Percentiles rank a stretch among this genome's conserved stretches.
Evolutionary conservation across 2,888 invertebrate genomes (phyloP).

Genomic region (Pilophorus perplexus): DNA sequence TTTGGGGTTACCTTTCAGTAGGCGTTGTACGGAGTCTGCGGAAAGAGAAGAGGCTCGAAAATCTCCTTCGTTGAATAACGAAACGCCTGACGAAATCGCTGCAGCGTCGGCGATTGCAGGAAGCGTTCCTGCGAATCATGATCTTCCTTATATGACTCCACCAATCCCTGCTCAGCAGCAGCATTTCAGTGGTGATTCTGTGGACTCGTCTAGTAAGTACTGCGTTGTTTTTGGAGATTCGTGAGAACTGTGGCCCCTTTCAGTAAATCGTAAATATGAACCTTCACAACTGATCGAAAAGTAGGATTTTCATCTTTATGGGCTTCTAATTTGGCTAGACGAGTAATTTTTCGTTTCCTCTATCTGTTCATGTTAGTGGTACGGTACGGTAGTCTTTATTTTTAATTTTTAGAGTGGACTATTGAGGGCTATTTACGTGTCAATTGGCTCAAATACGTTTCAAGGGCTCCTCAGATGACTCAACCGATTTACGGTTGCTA

Average conservation of each 20-base stretch:
- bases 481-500: neutral
- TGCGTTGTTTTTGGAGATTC: too few relatives aligned
- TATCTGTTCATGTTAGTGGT: too few relatives aligned
- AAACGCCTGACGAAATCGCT: constrained; percentile 58
- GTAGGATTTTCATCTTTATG: too few relatives aligned
- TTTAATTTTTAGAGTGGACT: too few relatives aligned
- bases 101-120: constrained; percentile 86
- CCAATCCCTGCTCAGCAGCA: constrained; percentile 58
- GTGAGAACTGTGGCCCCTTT: too few relatives aligned
- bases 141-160: constrained; percentile 85
- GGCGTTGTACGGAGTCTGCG: neutral
- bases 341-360: too few relatives aligned
- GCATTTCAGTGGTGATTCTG: constrained; percentile 87
- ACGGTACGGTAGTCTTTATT: too few relatives aligned
- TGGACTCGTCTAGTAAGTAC: constrained; percentile 74
- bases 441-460: constrained; percentile 3
- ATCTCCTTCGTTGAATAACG: constrained; percentile 39
- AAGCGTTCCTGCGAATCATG: constrained; percentile 80
- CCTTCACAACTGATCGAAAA: too few relatives aligned
- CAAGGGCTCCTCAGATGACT: neutral
- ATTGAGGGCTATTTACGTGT: neutral
- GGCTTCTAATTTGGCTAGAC: too few relatives aligned
- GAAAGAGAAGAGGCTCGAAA: constrained; percentile 30
- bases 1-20: neutral
- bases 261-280: too few relatives aligned